phyloP scores from a whole-genome alignment of 2,888 invertebrate species.

The Uropetala carovei region DNA sequence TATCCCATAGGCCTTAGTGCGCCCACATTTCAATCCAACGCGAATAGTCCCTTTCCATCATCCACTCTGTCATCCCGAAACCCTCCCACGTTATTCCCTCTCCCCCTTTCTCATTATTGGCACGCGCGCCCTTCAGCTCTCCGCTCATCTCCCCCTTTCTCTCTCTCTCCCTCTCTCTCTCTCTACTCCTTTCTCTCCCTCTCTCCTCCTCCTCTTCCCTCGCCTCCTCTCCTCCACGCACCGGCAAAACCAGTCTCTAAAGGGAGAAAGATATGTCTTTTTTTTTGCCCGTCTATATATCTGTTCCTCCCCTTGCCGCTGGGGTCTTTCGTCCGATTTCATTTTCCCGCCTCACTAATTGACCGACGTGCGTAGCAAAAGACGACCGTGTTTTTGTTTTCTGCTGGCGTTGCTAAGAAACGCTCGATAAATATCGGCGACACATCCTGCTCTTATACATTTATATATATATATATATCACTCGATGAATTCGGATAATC shows the following conservation, averaged over 20 bases:
- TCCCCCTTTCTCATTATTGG: neutral
- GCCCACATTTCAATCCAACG: neutral
- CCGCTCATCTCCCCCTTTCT: neutral
- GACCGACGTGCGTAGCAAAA: neutral
- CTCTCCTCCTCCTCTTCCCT: neutral
- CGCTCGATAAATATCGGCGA: neutral
- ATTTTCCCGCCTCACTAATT: slow-evolving; percentile 6
- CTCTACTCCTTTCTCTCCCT: neutral
- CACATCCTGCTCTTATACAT: no score
- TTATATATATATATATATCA: no score
- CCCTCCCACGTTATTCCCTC: neutral
- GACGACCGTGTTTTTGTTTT: neutral
- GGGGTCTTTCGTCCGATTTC: neutral
- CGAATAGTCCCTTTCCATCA: neutral
- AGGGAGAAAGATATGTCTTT: neutral
- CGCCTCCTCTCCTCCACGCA: neutral
- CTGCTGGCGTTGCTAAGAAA: neutral
- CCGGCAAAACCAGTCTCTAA: neutral
- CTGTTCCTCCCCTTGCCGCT: neutral
- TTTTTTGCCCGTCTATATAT: neutral
- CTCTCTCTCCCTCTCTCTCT: neutral
- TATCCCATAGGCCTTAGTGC: neutral
- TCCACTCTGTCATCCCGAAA: neutral
- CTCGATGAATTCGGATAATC: no score
- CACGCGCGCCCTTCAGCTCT: slow-evolving; percentile 19